A percentile compares a stretch with the other conserved stretches of the same genome.
Evolutionary conservation across 2,797 vertebrate genomes (phyloP).

Genomic region (Florisuga fusca): DNA sequence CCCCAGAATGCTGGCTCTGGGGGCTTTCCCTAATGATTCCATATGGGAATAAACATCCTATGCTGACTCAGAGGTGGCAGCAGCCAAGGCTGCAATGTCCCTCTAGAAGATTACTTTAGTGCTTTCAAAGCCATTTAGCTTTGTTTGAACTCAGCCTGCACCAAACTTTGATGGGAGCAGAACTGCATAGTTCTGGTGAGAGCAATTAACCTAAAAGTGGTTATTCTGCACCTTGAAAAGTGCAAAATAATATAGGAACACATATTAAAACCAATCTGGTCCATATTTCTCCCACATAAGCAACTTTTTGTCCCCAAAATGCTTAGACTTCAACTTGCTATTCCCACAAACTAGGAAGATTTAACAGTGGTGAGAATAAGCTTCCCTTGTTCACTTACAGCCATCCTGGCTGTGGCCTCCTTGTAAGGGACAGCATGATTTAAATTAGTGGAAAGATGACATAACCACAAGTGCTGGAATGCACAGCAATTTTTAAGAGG

Average conservation of each 20-base stretch:
- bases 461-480: not conserved
- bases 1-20: not conserved
- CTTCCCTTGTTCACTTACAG: not conserved
- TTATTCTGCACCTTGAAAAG: not conserved
- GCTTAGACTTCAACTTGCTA: not conserved
- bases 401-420: not conserved
- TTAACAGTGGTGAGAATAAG: not conserved
- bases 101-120: not conserved
- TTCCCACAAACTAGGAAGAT: not conserved
- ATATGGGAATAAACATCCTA: not conserved
- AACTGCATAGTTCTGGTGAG: not conserved
- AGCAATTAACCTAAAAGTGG: not conserved
- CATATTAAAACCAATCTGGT: not conserved
- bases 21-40: not conserved
- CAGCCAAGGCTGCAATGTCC: not conserved
- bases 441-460: not conserved
- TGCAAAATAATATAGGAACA: not conserved
- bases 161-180: not conserved
- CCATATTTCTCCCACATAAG: not conserved
- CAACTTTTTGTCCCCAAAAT: not conserved
- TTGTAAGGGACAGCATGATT: not conserved
- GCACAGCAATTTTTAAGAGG: not conserved
- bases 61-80: not conserved
- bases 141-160: not conserved
- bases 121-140: not conserved